Base-by-base conservation (phyloP, 2,888 invertebrate species). In the Notodonta dromedarius region DNA sequence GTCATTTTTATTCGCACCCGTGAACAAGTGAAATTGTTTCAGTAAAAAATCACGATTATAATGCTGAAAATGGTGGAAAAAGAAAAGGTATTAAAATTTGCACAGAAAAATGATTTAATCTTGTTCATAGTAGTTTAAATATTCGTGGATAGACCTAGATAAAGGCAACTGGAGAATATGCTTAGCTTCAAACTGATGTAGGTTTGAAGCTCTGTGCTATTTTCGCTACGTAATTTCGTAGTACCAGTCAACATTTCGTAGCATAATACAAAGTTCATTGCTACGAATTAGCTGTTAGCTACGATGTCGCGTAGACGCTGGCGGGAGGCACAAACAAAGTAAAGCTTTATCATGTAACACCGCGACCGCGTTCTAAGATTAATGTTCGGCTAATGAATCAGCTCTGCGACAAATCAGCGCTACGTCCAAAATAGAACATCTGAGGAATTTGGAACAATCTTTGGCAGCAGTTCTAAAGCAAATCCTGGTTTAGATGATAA, bases 301-400 rank as follows among this genome's bases (percentile, higher is more conserved):
- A 67, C 67, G 67, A 67, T 66, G 61, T 63, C 63, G 67, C 62
- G 65, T 71, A 70, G 72, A 63, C 59, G 63, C 60, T 59, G 65
- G 63, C 60, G 70, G 65, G 70, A 67, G 69, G 64, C 70, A 76
- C 77, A 80, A 82, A 84, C 83, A 83, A 83, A 82, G 83, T 83
- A 80, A 79, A 80, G 84, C 85, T 81, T 78, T 78, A 78, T 79
- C 77, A 79, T 77, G 78, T 77, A 75, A 74, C 73, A 66, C 66
- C 74, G 82, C 77, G 78, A 80, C 83, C 82, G 78, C 80, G 77
- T 74, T 80, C 78, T 73, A 82, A 89, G 88, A 88, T 90, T 89
- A 89, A 90, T 88, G 88, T 82, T 78, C 79, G 80, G 69, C 83
- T 88, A 89, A 89, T 90, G 89, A 90, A 89, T 90, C 89, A 89